Base-by-base conservation (phyloP, 2,113 vertebrate species). In the Sialia sialis region DNA sequence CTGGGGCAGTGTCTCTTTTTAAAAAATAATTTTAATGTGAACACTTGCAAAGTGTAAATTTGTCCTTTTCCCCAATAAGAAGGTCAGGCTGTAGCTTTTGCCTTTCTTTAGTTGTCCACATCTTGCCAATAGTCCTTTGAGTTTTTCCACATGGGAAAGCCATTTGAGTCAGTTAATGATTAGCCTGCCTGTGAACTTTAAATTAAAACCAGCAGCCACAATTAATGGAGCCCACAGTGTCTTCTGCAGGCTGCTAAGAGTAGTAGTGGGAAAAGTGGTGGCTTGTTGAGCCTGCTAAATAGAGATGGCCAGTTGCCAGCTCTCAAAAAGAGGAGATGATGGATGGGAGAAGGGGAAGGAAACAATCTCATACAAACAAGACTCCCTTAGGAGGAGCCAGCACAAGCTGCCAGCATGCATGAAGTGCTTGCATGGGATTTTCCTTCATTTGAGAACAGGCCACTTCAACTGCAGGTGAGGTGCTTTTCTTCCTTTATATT, bases 161-260 rank as follows among this genome's bases (percentile, higher is more conserved):
- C 52, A 58, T 94, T 63, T 54, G 38, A 84, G 70, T 41, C 56
- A 87, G 76, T 86, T 87, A 90, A 94, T 76, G 62, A 92, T 93
- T 92, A 90, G 85, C 46, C 77, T 83, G 62, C 74, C 60, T 82
- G 73, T 95, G 83, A 93, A 92, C 91, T 89, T 93, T 67, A 95
- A 95, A 92, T 97, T 95, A 77, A 92, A 93, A 90, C 29, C 85
- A 95, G 90, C 76, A 90, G 69, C 77, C 72, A 51, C 90, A 89
- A 62, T 93, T 93, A 93, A 66, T 59, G 84, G 82, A 95, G 78
- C 39, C 78, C 60, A 77, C 48, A 68, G 69, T 36, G 20, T 60
- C 89, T 89, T 74, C 73, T 76, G 80, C 80, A 82, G 76, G 76
- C 93, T 93, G 89, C 60, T 67, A 67, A 85, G 83, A 66, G 70